These are phyloP conservation scores for Malacosoma neustria DNA, from an alignment of 2,888 invertebrate species.

Conservation along the genomic window DNA sequence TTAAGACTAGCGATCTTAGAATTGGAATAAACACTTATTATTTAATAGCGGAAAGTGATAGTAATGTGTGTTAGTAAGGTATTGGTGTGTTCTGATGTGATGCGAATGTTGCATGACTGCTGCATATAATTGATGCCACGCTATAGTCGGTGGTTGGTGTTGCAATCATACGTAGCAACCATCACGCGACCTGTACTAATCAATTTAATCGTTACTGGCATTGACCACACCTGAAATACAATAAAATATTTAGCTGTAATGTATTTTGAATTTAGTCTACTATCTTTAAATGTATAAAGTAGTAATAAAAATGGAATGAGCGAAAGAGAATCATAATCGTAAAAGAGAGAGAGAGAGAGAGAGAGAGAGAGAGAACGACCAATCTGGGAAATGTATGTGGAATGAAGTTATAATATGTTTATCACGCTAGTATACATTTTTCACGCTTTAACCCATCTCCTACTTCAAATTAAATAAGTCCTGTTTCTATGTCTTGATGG, in stretches of 20 bases:
- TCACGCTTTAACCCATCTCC: no score
- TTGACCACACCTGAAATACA: conserved; percentile 6
- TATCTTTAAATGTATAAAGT: not conserved
- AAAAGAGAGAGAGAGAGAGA: no score
- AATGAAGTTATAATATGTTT: no score
- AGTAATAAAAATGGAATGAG: no score
- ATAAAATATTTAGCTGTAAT: no score
- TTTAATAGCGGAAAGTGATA: conserved; percentile 1
- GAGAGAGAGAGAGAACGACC: no score
- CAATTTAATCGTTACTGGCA: conserved; percentile 19
- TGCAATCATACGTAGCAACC: conserved; percentile 37
- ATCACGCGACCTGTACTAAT: conserved; percentile 40
- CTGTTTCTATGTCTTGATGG: no score
- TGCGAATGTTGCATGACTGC: conserved; percentile 26
- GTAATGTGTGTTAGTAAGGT: conserved; percentile 25
- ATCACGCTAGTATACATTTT: no score
- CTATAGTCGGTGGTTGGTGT: conserved; percentile 31
- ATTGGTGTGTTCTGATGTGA: conserved; percentile 40
- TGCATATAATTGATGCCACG: conserved; percentile 41
- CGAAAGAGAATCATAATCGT: no score
- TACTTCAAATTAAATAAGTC: no score
- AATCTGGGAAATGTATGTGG: no score
- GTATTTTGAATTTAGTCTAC: conserved; percentile 17
- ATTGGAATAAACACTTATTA: not conserved
- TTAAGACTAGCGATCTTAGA: not conserved